Evolutionary conservation across 1,140 invertebrate species (phyloP), one percentile per base, ranked within the genome.

Genomic region (Macrobrachium nipponense): DNA sequence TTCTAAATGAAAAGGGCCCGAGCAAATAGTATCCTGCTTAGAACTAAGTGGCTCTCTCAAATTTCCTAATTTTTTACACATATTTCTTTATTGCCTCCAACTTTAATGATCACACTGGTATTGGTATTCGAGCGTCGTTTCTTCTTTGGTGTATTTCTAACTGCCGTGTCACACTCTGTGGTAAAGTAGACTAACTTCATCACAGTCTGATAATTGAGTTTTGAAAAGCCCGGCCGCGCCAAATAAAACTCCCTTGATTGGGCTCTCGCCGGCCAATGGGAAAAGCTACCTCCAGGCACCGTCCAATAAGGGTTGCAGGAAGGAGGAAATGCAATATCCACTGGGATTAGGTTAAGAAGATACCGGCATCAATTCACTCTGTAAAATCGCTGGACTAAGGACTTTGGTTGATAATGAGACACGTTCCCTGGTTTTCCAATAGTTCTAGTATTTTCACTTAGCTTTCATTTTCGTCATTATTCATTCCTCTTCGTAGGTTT

Each of bases 201-300:
- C 73, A 76, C 73, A 76, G 58, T 76, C 73, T 76, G 44, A 76
- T 76, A 76, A 76, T 76, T 76, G 73, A 76, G 73, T 76, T 76
- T 76, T 76, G 73, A 76, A 76, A 76, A 76, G 73, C 73, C 73
- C 73, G 73, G 23, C 44, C 43, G 14, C 43, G 51, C 73, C 27
- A 76, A 76, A 76, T 76, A 76, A 76, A 76, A 76, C 73, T 76
- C 73, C n/a, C n/a, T 59, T 76, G 73, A 76, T 76, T 76, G 73
- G 73, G 27, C 11, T n/a, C 73, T 20, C 27, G 20, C 12, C 43
- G n/a, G 73, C 73, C 73, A 76, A 76, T 76, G 51, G n/a, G 27
- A 59, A 11, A 15, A 14, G 27, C 5, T 15, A 44, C 20, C 43
- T 14, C 27, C 20, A 23, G 27, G 73, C 73, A 44, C 12, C 44